Evolutionary conservation across 1,140 invertebrate species (phyloP).

Genomic region (Bombus breviceps): DNA sequence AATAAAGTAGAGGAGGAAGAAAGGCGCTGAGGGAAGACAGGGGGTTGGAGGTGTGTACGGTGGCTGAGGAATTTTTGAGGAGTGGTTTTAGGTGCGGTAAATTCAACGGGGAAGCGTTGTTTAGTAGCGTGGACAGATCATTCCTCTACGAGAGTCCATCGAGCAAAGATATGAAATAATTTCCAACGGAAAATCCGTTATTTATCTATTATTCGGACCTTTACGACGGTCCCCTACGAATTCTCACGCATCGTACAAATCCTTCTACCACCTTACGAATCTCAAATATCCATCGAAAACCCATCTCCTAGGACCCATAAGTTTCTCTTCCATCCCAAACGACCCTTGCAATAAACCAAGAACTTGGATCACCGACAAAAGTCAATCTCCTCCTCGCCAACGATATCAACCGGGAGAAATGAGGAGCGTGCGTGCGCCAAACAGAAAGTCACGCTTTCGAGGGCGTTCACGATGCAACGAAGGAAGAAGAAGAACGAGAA

Average conservation of each 20-base stretch:
- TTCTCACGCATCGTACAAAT: too few relatives aligned
- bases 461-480: slow-evolving; percentile 5
- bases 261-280: too few relatives aligned
- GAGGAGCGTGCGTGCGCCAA: not conserved
- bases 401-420: not conserved
- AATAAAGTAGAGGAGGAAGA: not conserved
- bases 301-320: too few relatives aligned
- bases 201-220: too few relatives aligned
- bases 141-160: too few relatives aligned
- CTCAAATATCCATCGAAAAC: too few relatives aligned
- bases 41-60: not conserved
- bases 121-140: not conserved
- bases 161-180: too few relatives aligned
- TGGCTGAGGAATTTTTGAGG: slow-evolving; percentile 12
- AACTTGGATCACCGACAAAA: not conserved
- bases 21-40: not conserved
- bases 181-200: too few relatives aligned
- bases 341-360: not conserved
- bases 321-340: too few relatives aligned
- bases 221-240: too few relatives aligned
- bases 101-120: not conserved
- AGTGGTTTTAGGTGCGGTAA: not conserved
- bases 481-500: not conserved
- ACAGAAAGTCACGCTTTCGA: slow-evolving; percentile 56
- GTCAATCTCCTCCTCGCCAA: not conserved